Evolutionary conservation across 1,140 invertebrate genomes (phyloP), one percentile per base, ranked within the genome.

Genomic region (Tyrophagus putrescentiae): DNA sequence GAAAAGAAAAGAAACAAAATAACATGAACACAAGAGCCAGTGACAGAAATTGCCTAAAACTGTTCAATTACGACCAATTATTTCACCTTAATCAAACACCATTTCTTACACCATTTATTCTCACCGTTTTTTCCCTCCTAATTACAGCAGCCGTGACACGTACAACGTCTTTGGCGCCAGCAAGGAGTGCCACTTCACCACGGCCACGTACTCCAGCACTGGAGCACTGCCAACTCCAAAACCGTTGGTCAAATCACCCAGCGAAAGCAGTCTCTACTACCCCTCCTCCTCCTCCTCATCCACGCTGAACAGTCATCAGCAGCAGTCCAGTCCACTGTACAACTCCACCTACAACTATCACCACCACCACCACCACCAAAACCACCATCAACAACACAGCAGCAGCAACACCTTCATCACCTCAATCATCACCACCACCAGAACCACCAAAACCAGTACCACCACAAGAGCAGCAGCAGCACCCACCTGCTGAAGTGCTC

Each of bases 201-300:
- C 3, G 39, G 3, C 52, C 18, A 13, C 52, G 39, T 23, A 3
- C 23, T 21, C 45, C 25, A 54, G 27, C 52, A 21, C 32, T 52
- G 48, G 31, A 27, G 25, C 27, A n/a, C 25, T 52, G 48, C 48
- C 48, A 27, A n/a, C n/a, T n/a, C n/a, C n/a, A 48, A 48, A 48
- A 21, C 31, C 45, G 7, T 21, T 48, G 45, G 45, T 48, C 7
- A 48, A 48, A 21, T 48, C 45, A 21, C 45, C 45, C 7, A 7
- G 7, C 7, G 45, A 48, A 21, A 25, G 21, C 7, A 48, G 21
- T 7, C 45, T 48, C 7, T 48, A 48, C 18, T 48, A 48, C 18
- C 45, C 45, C 7, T 9, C 45, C 7, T 25, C 45, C 6, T 29
- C 45, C 23, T 48, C 45, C 7, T 48, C 23, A 13, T 48, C 45